Evolutionary conservation across 1,140 invertebrate species (phyloP).

Genomic region (Sinonovacula constricta): DNA sequence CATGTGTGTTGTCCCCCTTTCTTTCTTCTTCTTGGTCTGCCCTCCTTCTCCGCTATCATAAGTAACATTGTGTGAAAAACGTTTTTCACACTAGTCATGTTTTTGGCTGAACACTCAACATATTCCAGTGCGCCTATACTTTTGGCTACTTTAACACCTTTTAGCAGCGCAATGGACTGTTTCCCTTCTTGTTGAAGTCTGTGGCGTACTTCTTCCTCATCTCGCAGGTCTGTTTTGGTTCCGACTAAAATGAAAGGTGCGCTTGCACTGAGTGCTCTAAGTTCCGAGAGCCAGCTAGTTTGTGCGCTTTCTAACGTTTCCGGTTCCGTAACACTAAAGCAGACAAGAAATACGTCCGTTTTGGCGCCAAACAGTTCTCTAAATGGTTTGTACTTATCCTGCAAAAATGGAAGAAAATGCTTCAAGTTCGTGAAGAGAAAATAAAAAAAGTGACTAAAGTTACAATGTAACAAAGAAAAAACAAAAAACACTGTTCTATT

Average conservation of each 20-base stretch:
- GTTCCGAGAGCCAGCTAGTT: constrained; percentile 86
- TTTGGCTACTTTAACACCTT: constrained; percentile 87
- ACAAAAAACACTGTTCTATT: no score
- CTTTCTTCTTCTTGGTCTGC: neutral
- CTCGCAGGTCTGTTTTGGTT: constrained; percentile 73
- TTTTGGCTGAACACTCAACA: constrained; percentile 91
- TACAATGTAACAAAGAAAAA: no score
- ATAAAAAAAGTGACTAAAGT: neutral
- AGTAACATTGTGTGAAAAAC: constrained; percentile 68
- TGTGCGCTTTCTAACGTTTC: constrained; percentile 98
- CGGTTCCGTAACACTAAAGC: constrained; percentile 99
- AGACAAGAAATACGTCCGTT: constrained; percentile 99
- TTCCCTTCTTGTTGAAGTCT: constrained; percentile 91
- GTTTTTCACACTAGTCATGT: constrained; percentile 62
- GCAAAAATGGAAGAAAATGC: no score
- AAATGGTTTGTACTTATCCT: constrained; percentile 96
- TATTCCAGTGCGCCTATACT: constrained; percentile 88
- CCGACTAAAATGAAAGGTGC: constrained; percentile 92
- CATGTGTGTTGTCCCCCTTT: neutral
- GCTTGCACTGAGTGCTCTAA: constrained; percentile 86
- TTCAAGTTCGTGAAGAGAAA: no score
- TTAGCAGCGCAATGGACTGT: constrained; percentile 85
- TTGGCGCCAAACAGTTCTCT: constrained; percentile 96
- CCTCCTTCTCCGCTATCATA: constrained; percentile 18
- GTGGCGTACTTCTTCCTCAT: constrained; percentile 82